A percentile compares a stretch with the other conserved stretches of the same genome.
Conservation (phyloP, 2,888 invertebrate species). For the Therioaphis trifolii region DNA sequence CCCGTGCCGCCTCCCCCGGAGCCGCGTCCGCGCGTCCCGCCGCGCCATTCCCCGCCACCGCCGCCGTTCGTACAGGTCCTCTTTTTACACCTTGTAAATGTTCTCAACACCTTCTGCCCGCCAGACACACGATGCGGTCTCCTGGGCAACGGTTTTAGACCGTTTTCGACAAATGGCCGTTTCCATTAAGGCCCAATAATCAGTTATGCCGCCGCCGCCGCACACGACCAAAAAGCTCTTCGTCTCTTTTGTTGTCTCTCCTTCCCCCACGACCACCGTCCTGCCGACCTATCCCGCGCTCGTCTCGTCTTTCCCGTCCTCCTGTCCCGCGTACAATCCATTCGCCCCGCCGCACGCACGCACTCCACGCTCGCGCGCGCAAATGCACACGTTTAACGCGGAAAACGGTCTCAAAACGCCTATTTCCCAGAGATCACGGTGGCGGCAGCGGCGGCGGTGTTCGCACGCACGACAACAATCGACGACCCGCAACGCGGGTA, state of each 20-base stretch:
- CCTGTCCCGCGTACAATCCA: conserved; percentile 34
- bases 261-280: not conserved
- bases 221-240: conserved; percentile 60
- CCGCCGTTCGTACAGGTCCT: conserved; percentile 39
- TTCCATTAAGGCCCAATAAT: conserved; percentile 62
- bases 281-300: not conserved
- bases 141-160: conserved; percentile 61
- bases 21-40: not conserved
- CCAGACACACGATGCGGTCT: conserved; percentile 41
- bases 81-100: conserved; percentile 60
- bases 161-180: conserved; percentile 61
- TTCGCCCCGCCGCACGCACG: not conserved
- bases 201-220: conserved; percentile 42
- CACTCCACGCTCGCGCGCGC: not conserved
- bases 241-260: conserved; percentile 57
- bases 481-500: not conserved
- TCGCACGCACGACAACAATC: conserved; percentile 38
- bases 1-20: not conserved
- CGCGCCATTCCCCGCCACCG: not conserved
- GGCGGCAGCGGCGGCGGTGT: not conserved
- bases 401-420: conserved; percentile 45
- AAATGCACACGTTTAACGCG: conserved; percentile 25
- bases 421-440: conserved; percentile 21
- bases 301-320: not conserved
- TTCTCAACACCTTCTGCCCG: conserved; percentile 54